Evolutionary conservation across 2,888 invertebrate species (phyloP).

Genomic region (Stenchaetothrips biformis): DNA sequence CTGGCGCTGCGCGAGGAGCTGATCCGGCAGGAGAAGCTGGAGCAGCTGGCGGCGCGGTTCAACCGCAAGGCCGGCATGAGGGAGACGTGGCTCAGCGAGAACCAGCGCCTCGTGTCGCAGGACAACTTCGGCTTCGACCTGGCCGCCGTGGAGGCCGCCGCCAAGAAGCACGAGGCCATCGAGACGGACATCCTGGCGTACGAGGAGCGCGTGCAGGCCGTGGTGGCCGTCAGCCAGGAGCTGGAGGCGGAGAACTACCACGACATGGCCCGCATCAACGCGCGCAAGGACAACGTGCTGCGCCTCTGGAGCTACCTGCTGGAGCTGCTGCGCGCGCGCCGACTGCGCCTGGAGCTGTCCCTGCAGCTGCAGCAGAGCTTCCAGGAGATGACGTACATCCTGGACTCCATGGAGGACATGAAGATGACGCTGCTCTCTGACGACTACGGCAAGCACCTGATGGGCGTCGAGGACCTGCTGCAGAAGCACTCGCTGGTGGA

Average conservation of each 20-base stretch:
- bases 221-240: conserved; percentile 95
- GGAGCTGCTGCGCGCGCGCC: conserved; percentile 86
- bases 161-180: conserved; percentile 99
- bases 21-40: conserved; percentile 95
- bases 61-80: conserved; percentile 99
- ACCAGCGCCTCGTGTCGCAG: conserved; percentile 89
- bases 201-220: conserved; percentile 97
- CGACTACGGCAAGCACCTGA: conserved; percentile 97
- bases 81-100: conserved; percentile 98
- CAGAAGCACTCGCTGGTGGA: conserved; percentile 97
- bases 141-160: conserved; percentile 97
- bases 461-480: conserved; percentile 99
- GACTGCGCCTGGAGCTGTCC: conserved; percentile 88
- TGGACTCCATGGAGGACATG: conserved; percentile 98
- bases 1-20: conserved; percentile 94
- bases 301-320: conserved; percentile 96
- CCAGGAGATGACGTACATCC: conserved; percentile 96
- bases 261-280: conserved; percentile 83
- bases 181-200: conserved; percentile 99
- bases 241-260: conserved; percentile 95
- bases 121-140: conserved; percentile 99
- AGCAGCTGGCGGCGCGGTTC: conserved; percentile 92
- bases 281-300: conserved; percentile 92
- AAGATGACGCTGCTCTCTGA: conserved; percentile 93
- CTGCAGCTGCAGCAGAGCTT: conserved; percentile 97